Percentiles rank a stretch among this genome's conserved stretches.
Evolutionary conservation across 2,888 invertebrate genomes (phyloP).

Genomic region (Gastracanthus pulcherrimus): DNA sequence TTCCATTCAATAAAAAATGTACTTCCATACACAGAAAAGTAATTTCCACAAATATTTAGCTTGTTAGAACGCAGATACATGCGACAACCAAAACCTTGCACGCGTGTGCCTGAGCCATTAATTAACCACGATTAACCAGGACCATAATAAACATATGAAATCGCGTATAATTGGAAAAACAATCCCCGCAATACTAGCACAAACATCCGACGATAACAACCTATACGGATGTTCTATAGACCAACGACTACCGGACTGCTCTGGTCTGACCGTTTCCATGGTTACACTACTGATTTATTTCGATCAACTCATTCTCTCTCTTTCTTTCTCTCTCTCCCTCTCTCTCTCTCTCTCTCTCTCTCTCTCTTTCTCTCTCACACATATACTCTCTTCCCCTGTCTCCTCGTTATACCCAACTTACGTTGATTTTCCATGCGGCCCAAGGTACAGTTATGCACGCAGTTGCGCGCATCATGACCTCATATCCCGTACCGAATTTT

Average conservation of each 20-base stretch:
- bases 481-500: too few relatives aligned
- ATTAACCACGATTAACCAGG: conserved; percentile 17
- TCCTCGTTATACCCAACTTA: conserved; percentile 12
- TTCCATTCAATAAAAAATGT: too few relatives aligned
- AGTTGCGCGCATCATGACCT: too few relatives aligned
- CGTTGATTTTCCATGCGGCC: not conserved
- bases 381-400: too few relatives aligned
- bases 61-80: too few relatives aligned
- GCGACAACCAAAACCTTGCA: not conserved
- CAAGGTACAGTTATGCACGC: not conserved
- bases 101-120: not conserved
- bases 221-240: too few relatives aligned
- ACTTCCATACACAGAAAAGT: too few relatives aligned
- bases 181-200: conserved; percentile 1
- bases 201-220: conserved; percentile 1
- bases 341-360: too few relatives aligned
- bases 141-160: conserved; percentile 21
- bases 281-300: conserved; percentile 39
- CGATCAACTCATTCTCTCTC: conserved; percentile 21
- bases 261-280: conserved; percentile 9
- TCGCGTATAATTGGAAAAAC: conserved; percentile 28
- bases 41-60: too few relatives aligned
- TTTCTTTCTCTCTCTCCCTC: too few relatives aligned
- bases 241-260: too few relatives aligned
- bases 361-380: too few relatives aligned